A percentile compares a stretch with the other conserved stretches of the same genome.
Evolutionary conservation across 2,113 vertebrate species (phyloP).

Genomic region (Petaurus breviceps): DNA sequence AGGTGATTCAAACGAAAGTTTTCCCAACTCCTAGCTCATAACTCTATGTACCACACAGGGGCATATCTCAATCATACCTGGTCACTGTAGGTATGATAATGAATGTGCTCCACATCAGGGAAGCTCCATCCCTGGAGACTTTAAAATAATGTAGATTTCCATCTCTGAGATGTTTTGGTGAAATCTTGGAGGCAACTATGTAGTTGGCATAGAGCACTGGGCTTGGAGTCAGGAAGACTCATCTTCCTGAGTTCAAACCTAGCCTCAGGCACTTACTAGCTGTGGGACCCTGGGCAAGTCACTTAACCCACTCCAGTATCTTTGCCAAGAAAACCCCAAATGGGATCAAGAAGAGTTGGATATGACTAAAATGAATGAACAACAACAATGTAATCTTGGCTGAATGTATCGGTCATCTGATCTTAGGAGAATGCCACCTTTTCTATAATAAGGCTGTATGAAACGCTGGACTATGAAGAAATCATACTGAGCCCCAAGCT

Average conservation of each 20-base stretch:
- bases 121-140: neutral
- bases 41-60: neutral
- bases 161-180: neutral
- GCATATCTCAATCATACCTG: neutral
- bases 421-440: slow-evolving; percentile 42
- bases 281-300: slow-evolving; percentile 28
- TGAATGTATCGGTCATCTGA: neutral
- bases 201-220: slow-evolving; percentile 10
- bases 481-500: slow-evolving; percentile 42
- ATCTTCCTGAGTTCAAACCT: neutral
- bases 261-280: neutral
- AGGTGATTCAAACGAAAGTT: neutral
- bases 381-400: slow-evolving; percentile 3
- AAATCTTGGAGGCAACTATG: neutral
- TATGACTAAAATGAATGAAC: neutral
- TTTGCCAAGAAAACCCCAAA: neutral
- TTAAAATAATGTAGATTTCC: neutral
- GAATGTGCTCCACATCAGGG: neutral
- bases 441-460: slow-evolving; percentile 19
- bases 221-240: slow-evolving; percentile 34
- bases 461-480: slow-evolving; percentile 19
- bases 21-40: neutral
- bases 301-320: neutral
- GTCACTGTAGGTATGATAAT: neutral
- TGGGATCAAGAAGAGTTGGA: neutral